Evolutionary conservation across 2,113 vertebrate genomes (phyloP).

Genomic region (Zapornia atra): DNA sequence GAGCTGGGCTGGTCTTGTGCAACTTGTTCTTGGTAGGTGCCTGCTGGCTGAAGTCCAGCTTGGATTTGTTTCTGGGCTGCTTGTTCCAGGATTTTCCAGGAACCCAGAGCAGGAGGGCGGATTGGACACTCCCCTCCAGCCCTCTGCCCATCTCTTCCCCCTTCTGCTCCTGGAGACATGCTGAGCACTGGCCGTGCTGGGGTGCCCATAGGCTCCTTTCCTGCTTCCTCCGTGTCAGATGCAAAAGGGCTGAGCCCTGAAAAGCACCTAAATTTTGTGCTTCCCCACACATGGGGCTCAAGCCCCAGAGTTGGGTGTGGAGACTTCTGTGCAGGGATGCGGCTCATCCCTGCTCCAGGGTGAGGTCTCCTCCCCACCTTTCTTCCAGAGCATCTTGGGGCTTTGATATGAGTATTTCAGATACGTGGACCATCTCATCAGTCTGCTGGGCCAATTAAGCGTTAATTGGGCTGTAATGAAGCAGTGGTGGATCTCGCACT

Average conservation of each 20-base stretch:
- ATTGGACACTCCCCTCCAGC: neutral
- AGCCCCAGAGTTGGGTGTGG: neutral
- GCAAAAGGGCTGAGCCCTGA: neutral
- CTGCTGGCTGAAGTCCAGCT: neutral
- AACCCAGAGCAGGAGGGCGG: neutral
- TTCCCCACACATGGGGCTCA: neutral
- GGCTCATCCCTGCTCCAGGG: neutral
- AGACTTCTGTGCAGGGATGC: neutral
- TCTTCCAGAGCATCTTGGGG: neutral
- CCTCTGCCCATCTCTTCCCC: neutral
- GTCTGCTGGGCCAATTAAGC: conserved; percentile 40
- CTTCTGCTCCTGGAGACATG: neutral
- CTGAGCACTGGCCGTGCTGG: neutral
- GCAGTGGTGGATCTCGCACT: neutral
- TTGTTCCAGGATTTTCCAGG: neutral
- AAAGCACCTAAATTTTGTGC: neutral
- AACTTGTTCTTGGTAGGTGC: neutral
- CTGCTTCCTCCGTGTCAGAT: neutral
- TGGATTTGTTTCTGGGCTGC: neutral
- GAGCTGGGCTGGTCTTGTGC: neutral
- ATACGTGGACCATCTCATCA: neutral
- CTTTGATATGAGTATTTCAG: neutral
- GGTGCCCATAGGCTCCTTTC: neutral
- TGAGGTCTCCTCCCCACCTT: neutral
- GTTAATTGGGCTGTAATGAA: neutral